Conservation (phyloP, 2,797 vertebrate species). For the Rallus crepitans region DNA sequence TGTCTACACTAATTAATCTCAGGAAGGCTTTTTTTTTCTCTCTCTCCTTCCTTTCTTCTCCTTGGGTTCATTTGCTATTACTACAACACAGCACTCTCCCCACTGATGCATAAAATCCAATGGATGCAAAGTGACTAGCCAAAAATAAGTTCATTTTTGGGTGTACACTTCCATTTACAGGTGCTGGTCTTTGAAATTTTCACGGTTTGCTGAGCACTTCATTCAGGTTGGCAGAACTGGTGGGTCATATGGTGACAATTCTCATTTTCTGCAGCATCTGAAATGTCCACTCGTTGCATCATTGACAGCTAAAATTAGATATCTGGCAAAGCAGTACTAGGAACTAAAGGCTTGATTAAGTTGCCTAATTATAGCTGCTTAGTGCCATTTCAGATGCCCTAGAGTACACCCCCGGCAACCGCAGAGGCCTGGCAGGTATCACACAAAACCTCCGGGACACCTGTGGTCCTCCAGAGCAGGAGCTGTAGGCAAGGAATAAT, state of each 20-base stretch:
- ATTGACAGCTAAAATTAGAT: constrained; percentile 54
- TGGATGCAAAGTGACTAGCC: not conserved
- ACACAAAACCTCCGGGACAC: not conserved
- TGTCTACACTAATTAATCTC: not conserved
- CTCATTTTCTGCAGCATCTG: constrained; percentile 46
- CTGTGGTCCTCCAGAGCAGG: not conserved
- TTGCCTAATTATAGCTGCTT: constrained; percentile 49
- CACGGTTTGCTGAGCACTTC: not conserved
- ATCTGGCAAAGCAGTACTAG: constrained; percentile 46
- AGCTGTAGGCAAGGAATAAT: not conserved
- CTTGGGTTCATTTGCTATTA: not conserved
- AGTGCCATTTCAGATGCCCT: constrained; percentile 6
- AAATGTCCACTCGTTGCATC: constrained; percentile 40
- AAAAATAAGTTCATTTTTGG: constrained; percentile 18
- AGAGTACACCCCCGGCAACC: not conserved
- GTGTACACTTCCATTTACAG: not conserved
- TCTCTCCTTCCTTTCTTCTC: not conserved
- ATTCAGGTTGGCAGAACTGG: not conserved
- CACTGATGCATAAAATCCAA: not conserved
- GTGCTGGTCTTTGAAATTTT: not conserved
- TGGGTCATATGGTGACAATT: constrained; percentile 26
- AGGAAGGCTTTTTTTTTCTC: not conserved
- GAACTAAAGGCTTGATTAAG: constrained; percentile 38
- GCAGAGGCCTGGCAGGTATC: not conserved
- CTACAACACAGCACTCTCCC: not conserved